Conservation (phyloP, 92 coral and sea anemone species). For the Zoanthus solanderi region DNA sequence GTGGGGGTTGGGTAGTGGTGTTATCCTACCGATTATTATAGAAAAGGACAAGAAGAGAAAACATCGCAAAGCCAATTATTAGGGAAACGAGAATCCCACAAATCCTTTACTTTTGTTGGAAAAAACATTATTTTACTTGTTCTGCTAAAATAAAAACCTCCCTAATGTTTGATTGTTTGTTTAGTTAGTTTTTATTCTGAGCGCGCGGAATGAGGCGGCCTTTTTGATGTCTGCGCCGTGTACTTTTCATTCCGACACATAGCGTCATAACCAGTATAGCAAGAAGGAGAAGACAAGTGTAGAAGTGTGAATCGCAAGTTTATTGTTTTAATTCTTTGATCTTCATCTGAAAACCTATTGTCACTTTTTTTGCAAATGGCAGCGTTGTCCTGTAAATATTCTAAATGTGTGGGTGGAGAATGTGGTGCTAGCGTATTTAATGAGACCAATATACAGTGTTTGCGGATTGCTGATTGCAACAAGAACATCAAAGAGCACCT, state of each 20-base stretch:
- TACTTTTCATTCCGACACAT: slow-evolving; percentile 25
- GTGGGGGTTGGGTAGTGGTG: too few relatives aligned
- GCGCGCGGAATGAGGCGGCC: slow-evolving; percentile 20
- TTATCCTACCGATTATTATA: slow-evolving; percentile 1
- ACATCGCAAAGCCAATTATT: slow-evolving; percentile 11
- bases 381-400: slow-evolving; percentile 49
- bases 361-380: slow-evolving; percentile 12
- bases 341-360: not conserved
- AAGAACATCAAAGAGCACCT: slow-evolving; percentile 64
- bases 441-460: slow-evolving; percentile 52
- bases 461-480: slow-evolving; percentile 59
- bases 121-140: slow-evolving; percentile 18
- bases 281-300: slow-evolving; percentile 29
- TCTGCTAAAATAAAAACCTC: slow-evolving; percentile 14
- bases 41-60: slow-evolving; percentile 14
- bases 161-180: not conserved
- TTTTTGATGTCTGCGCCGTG: slow-evolving; percentile 23
- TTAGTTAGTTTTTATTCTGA: slow-evolving; percentile 12
- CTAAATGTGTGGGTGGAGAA: slow-evolving; percentile 48
- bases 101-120: slow-evolving; percentile 23
- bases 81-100: not conserved
- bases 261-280: slow-evolving; percentile 29
- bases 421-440: slow-evolving; percentile 58
- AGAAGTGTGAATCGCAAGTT: slow-evolving; percentile 3
- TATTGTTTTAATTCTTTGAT: slow-evolving; percentile 4